Evolutionary conservation across 1,140 invertebrate species (phyloP).

Genomic region (Drosophila micromelanica): DNA sequence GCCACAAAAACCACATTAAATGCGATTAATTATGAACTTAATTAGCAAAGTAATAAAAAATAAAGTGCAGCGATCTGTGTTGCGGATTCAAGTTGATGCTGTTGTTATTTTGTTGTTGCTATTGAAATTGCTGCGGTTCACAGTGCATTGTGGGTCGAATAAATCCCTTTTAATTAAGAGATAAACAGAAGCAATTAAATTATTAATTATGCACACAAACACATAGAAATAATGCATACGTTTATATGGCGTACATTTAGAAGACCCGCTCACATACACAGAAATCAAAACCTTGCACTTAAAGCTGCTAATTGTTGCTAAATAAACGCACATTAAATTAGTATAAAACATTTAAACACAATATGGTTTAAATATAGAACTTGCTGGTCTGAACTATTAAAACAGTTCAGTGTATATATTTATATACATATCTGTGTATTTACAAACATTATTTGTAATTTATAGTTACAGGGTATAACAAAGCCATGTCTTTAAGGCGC

Average conservation of each 20-base stretch:
- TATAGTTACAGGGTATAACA: constrained; percentile 9
- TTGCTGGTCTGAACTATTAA: constrained; percentile 16
- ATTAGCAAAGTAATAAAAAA: constrained; percentile 80
- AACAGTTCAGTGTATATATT: too few relatives aligned
- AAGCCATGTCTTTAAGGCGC: not conserved
- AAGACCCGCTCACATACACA: constrained; percentile 15
- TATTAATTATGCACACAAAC: constrained; percentile 72
- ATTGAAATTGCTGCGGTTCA: constrained; percentile 41
- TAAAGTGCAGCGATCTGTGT: constrained; percentile 63
- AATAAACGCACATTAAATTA: constrained; percentile 64
- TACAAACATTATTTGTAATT: not conserved
- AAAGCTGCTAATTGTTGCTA: constrained; percentile 77
- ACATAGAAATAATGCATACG: constrained; percentile 54
- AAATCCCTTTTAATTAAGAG: constrained; percentile 84
- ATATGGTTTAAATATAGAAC: constrained; percentile 1
- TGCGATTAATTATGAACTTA: constrained; percentile 79
- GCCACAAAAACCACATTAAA: constrained; percentile 57
- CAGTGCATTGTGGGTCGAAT: constrained; percentile 59
- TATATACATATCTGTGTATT: not conserved
- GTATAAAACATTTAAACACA: constrained; percentile 55
- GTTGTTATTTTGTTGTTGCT: constrained; percentile 14
- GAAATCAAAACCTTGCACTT: constrained; percentile 71
- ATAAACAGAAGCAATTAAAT: constrained; percentile 84
- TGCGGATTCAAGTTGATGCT: constrained; percentile 18
- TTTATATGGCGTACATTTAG: constrained; percentile 29